These are phyloP conservation scores for Scelioninae gen. 1 DNA, from an alignment of 2,888 invertebrate genomes.

Conservation along the genomic window DNA sequence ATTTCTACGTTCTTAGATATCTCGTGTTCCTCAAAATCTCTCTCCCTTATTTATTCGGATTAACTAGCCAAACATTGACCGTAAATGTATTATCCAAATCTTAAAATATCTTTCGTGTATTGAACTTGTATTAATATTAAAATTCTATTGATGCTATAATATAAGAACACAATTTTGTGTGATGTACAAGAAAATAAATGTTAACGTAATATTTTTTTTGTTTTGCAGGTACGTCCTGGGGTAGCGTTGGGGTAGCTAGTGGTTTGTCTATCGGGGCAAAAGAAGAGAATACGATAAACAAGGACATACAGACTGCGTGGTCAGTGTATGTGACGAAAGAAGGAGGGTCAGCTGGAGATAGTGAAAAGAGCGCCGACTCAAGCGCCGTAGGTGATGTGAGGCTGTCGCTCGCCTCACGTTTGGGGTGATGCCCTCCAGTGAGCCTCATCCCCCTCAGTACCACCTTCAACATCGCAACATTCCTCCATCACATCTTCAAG, in stretches of 20 bases:
- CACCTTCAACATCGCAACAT: slow-evolving; percentile 83
- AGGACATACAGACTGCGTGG: slow-evolving; percentile 68
- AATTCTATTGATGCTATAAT: too few relatives aligned
- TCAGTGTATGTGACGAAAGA: slow-evolving; percentile 71
- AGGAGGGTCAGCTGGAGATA: slow-evolving; percentile 72
- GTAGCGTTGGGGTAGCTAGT: slow-evolving; percentile 82
- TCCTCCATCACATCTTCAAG: slow-evolving; percentile 82
- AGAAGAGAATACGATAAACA: slow-evolving; percentile 71
- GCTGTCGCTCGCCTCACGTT: slow-evolving; percentile 83
- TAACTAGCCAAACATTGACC: slow-evolving; percentile 71
- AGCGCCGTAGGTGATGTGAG: slow-evolving; percentile 83
- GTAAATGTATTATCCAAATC: neutral
- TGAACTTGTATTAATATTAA: too few relatives aligned
- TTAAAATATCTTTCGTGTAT: neutral
- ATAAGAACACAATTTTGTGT: too few relatives aligned
- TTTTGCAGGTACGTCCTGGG: slow-evolving; percentile 83
- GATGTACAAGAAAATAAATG: too few relatives aligned
- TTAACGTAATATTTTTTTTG: slow-evolving; percentile 57
- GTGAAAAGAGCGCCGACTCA: slow-evolving; percentile 77
- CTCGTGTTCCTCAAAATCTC: slow-evolving; percentile 73
- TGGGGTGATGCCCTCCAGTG: slow-evolving; percentile 84
- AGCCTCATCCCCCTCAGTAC: slow-evolving; percentile 84
- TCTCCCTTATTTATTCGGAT: slow-evolving; percentile 80
- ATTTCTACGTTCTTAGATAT: slow-evolving; percentile 78
- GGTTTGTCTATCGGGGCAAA: slow-evolving; percentile 77